Evolutionary conservation across 2,797 vertebrate species (phyloP), one percentile per base, ranked within the genome.

Genomic region (Gymnoscopelus microlampas): DNA sequence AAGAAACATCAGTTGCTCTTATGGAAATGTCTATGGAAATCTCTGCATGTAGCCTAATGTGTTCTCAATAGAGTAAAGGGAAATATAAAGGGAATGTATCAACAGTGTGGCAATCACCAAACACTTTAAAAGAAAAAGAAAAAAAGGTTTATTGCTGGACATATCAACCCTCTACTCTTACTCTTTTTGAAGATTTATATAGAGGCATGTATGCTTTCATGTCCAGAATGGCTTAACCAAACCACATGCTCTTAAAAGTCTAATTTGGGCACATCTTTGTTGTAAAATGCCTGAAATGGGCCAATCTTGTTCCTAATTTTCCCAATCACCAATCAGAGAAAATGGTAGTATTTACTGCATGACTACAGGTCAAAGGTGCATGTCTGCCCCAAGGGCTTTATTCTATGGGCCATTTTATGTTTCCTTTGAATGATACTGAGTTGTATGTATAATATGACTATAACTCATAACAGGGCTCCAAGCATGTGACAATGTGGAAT

Each of bases 21-120:
- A 91, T 93, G 91, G 87, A 92, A 93, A 92, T 93, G 79, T 92
- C 70, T 91, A 93, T 90, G 90, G 83, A 92, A 93, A 93, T 91
- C 44, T 82, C 73, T 53, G 35, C 83, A 73, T 80, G 77, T 47
- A 63, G 69, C 71, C 79, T 78, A 66, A 84, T 79, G 85, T 69
- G 81, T 61, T 71, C 76, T 80, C 54, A 19, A 56, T 47, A 80
- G 78, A 89, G 87, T 84, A 87, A 89, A 88, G 77, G 71, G 71
- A 81, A 71, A 77, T 60, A 48, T 68, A 50, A 54, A 14, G 14
- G 49, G 62, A 73, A 54, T 54, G 50, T 63, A 72, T 39, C 47
- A 72, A 84, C 67, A 74, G 60, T 7, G 65, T 77, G 73, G 68
- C 77, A 71, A 78, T 79, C 69, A 63, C 65, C 23, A 64, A 82